Base-by-base conservation (phyloP, 1,140 invertebrate species). In the Dreissena rostriformis region DNA sequence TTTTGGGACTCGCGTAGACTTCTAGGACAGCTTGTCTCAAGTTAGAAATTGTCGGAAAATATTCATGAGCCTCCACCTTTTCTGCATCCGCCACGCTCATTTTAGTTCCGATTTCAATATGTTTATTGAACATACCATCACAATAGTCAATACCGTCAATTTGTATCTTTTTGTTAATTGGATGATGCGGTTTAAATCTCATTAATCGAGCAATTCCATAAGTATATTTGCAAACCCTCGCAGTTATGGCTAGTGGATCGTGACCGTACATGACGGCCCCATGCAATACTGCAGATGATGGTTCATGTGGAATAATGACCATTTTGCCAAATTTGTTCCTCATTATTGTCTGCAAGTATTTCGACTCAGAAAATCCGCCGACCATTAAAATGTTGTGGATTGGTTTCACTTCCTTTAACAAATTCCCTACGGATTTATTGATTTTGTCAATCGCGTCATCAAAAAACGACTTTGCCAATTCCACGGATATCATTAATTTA, bases 251-350 rank as follows among this genome's bases (percentile, higher is more conserved):
- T 57, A 79, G 61, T 39, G 80, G 67, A 22, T 86, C 72, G 66
- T 82, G 83, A 2, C 87, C 87, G 57, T 83, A 88, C 11, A 86
- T 66, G 11, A 86, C 86, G 2, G 85, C 87, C 15, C 87, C 87
- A 65, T 77, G 74, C 17, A 88, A 68, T 7, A 88, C 86, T 19
- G 80, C 82, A 19, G 75, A 22, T 8, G 78, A 61, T 26, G 87
- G 82, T 11, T 85, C 68, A 8, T 26, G 61, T 10, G 87, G 87
- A 57, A 88, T 63, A 24, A 82, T 22, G 11, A 83, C 26, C 53
- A 67, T 71, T 15, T 80, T 81, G 7, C 77, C 72, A 81, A 86
- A 88, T 2, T 77, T 51, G 29, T 82, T 53, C 71, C 71, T 75
- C n/a, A 88, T 73, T 14, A 73, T 68, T n/a, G 71, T 71, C 49